A percentile compares a stretch with the other conserved stretches of the same genome.
These are phyloP conservation scores for Numenius arquata DNA, from an alignment of 2,113 vertebrate species.

Conservation along the genomic window DNA sequence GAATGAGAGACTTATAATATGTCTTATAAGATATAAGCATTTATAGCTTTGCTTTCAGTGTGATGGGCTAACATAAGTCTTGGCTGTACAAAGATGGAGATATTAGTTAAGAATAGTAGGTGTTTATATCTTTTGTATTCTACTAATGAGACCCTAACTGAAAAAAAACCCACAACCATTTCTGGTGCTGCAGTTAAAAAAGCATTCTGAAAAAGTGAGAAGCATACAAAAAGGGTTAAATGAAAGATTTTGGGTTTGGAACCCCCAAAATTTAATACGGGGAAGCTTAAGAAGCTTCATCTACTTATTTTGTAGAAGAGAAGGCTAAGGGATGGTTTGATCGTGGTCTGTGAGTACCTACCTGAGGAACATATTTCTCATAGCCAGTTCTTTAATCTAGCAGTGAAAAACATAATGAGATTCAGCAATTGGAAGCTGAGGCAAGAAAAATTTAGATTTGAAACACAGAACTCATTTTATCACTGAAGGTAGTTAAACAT, in stretches of 20 bases:
- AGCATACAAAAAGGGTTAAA: neutral
- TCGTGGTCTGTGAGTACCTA: neutral
- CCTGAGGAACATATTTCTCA: neutral
- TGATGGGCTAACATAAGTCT: neutral
- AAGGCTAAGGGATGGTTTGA: neutral
- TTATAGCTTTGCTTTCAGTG: neutral
- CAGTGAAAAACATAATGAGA: neutral
- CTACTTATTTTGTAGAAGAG: neutral
- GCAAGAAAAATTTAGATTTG: conserved; percentile 22
- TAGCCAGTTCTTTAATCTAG: neutral
- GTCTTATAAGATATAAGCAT: too few species aligned
- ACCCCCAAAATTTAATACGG: neutral
- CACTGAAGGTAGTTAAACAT: neutral
- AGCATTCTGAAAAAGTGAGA: neutral
- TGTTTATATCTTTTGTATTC: neutral
- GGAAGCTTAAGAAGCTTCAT: neutral
- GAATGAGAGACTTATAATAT: neutral
- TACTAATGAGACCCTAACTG: neutral
- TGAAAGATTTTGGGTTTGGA: neutral
- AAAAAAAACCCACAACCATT: neutral
- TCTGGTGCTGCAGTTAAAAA: neutral
- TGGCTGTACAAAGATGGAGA: neutral
- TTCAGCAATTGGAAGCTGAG: conserved; percentile 1
- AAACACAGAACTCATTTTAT: neutral
- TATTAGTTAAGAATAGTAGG: neutral